Percentiles rank a stretch among this genome's conserved stretches.
phyloP scores from a whole-genome alignment of 1,140 invertebrate genomes.

The Aphelinus atriplicis region DNA sequence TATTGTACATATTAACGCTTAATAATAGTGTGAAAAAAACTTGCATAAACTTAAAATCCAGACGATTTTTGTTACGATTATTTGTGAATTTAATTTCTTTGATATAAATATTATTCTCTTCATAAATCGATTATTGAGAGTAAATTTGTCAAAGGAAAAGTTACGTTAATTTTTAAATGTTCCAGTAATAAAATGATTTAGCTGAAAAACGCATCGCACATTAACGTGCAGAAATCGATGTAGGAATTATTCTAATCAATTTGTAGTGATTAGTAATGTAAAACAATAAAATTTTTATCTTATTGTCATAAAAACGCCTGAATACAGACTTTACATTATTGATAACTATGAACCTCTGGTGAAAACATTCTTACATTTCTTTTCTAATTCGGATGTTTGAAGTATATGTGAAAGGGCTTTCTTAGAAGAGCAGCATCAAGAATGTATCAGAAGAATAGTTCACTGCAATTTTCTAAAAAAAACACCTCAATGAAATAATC shows the following conservation, averaged over 20 bases:
- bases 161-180: too few species aligned
- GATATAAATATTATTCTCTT: neutral
- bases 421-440: too few species aligned
- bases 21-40: constrained; percentile 30
- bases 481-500: too few species aligned
- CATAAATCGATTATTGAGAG: neutral
- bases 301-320: neutral
- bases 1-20: constrained; percentile 34
- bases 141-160: too few species aligned
- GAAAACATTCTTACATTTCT: too few species aligned
- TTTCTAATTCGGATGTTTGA: too few species aligned
- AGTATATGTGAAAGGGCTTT: too few species aligned
- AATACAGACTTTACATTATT: constrained; percentile 23
- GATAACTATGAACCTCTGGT: neutral
- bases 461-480: too few species aligned
- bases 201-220: neutral
- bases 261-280: constrained; percentile 17
- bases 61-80: constrained; percentile 24
- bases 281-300: constrained; percentile 14
- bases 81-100: constrained; percentile 7
- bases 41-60: constrained; percentile 20
- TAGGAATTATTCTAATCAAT: neutral
- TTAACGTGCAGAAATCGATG: constrained; percentile 4
- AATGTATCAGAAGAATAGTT: too few species aligned
- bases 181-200: neutral